Conservation (phyloP, 2,113 vertebrate genomes). For the Helogale parvula region DNA sequence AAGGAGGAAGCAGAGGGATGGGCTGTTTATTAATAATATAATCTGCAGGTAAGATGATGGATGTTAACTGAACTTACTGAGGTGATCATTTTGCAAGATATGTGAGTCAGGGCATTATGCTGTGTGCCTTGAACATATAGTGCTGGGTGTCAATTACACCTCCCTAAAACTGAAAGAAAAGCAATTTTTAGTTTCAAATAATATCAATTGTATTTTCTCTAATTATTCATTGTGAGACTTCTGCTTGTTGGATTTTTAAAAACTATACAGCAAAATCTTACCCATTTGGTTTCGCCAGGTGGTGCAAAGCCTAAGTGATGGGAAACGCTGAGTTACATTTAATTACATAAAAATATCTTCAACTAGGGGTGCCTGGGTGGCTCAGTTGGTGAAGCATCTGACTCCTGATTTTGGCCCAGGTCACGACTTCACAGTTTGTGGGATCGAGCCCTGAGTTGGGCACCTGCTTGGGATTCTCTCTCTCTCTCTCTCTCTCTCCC, state of each 20-base stretch:
- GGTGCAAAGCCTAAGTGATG: neutral
- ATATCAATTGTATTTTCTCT: neutral
- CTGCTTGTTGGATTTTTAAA: neutral
- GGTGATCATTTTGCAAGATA: neutral
- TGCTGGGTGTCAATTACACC: neutral
- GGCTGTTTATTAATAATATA: neutral
- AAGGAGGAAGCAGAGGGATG: neutral
- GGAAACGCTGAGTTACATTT: slow-evolving; percentile 31
- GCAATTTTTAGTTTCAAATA: neutral
- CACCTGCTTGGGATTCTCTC: too few relatives aligned
- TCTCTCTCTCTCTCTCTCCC: too few relatives aligned
- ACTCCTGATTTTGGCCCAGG: too few relatives aligned
- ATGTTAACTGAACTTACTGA: neutral
- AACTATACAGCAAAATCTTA: neutral
- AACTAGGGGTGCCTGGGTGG: neutral
- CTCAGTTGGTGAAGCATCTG: too few relatives aligned
- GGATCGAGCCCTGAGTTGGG: too few relatives aligned
- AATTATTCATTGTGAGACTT: neutral
- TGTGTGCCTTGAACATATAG: accelerated
- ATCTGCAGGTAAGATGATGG: neutral
- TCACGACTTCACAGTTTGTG: too few relatives aligned
- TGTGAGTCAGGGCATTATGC: neutral
- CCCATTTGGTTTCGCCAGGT: neutral
- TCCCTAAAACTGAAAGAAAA: neutral
- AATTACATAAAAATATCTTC: slow-evolving; percentile 41